These are phyloP conservation scores for Gadus chalcogrammus DNA, from an alignment of 2,113 vertebrate species.

Conservation along the genomic window DNA sequence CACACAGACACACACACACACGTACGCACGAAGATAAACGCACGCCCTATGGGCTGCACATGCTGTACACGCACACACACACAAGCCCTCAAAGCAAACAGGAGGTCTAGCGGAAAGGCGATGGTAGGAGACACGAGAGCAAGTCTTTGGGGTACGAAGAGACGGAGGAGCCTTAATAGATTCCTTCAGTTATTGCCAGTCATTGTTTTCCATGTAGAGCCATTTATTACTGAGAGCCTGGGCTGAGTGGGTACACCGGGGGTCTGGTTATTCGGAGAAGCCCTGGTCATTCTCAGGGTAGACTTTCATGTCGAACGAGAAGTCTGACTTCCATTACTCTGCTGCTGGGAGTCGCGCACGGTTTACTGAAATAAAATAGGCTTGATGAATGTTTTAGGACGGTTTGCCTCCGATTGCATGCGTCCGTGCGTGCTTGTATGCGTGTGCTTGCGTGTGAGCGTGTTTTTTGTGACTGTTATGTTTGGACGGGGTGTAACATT, in stretches of 20 bases:
- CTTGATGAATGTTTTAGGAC: constrained; percentile 3
- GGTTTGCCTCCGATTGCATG: not conserved
- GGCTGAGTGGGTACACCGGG: constrained; percentile 8
- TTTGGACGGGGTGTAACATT: not conserved
- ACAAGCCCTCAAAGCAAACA: too few relatives aligned
- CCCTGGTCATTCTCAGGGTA: too few relatives aligned
- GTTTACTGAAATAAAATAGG: constrained; percentile 14
- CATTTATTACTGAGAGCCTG: constrained; percentile 8
- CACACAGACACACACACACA: too few relatives aligned
- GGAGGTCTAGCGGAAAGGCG: too few relatives aligned
- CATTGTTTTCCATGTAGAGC: constrained; percentile 15
- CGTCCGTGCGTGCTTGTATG: not conserved
- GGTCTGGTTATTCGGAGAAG: not conserved
- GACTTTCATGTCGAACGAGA: constrained; percentile 3
- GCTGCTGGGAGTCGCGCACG: not conserved
- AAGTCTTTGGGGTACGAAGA: not conserved
- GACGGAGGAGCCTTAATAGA: too few relatives aligned
- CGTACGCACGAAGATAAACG: not conserved
- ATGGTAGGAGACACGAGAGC: too few relatives aligned
- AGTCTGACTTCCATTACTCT: constrained; percentile 10
- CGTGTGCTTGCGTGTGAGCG: not conserved
- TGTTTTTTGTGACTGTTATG: not conserved
- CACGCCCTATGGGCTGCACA: too few relatives aligned
- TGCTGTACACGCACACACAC: too few relatives aligned
- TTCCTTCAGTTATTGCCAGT: constrained; percentile 15